Evolutionary conservation across 1,140 invertebrate species (phyloP), one percentile per base, ranked within the genome.

Genomic region (Aphidius ervi): DNA sequence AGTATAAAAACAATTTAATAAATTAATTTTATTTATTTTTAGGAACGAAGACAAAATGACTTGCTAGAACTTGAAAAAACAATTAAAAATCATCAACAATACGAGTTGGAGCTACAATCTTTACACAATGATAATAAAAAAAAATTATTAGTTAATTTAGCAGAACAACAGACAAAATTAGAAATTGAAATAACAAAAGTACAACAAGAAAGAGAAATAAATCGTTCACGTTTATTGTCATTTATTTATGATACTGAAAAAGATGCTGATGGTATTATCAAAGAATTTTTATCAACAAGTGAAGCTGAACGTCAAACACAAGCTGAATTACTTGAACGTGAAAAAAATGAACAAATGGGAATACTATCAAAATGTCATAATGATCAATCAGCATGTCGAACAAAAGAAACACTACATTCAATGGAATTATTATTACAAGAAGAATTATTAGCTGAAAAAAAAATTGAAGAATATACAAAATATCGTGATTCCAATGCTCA

Each of bases 361-460:
- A 67, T 87, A 43, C 68, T 87, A 48, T 82, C 83, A 49, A 81
- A 81, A 61, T 80, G 79, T 55, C 74, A 83, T 63, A 80, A 70
- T 16, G 70, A 79, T 60, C 77, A 78, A 63, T 77, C 68, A 56
- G 66, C 72, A 56, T 65, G 77, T 53, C 69, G 76, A 39, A 80
- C 74, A 58, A 73, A 72, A 65, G 78, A 80, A 61, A 80, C 76
- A 9, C 70, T 80, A 23, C 39, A 79, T 68, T 84, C 85, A 48
- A 90, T 89, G 87, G 82, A 87, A 71, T 75, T 82, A 63, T 72
- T 89, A 46, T 70, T 90, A 10, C 78, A 85, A 65, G 84, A 88
- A 72, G 86, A 90, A 75, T 79, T 75, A 65, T 67, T 78, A 23
- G 81, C 82, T 55, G 79, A 82, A 66, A 78, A 79, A 64, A 84